phyloP scores from a whole-genome alignment of 2,113 vertebrate species.

The Mobula birostris region DNA sequence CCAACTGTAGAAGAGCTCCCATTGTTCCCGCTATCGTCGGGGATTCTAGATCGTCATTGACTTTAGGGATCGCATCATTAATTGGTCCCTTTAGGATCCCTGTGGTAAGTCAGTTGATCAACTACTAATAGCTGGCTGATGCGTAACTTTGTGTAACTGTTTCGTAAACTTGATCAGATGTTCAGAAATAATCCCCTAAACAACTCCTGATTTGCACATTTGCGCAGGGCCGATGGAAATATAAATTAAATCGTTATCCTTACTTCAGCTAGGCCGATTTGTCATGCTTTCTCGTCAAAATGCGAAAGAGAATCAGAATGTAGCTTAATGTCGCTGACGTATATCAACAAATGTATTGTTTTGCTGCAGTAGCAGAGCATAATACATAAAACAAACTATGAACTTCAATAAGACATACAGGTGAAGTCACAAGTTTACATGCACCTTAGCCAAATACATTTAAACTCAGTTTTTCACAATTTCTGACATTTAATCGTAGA shows the following conservation, averaged over 20 bases:
- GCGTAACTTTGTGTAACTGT: neutral
- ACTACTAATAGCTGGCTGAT: neutral
- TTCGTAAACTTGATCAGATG: no score
- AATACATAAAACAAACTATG: no score
- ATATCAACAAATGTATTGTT: no score
- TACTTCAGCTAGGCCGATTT: neutral
- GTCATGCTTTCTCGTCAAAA: no score
- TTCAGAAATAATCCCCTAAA: neutral
- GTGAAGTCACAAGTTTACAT: no score
- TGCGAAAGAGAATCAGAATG: no score
- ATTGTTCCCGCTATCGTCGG: constrained; percentile 56
- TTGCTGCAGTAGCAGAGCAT: no score
- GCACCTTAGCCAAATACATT: no score
- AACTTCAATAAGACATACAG: no score
- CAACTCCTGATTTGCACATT: neutral
- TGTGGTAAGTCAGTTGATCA: constrained; percentile 47
- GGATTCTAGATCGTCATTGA: constrained; percentile 55
- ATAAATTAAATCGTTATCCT: neutral
- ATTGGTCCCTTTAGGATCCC: constrained; percentile 56
- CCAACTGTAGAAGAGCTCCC: constrained; percentile 44
- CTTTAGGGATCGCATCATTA: constrained; percentile 52
- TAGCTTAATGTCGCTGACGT: no score
- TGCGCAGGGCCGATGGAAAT: neutral
- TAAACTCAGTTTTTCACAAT: no score
- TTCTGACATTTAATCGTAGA: no score